These are phyloP conservation scores for Macrophya annulata DNA, from an alignment of 2,888 invertebrate genomes.

Conservation along the genomic window DNA sequence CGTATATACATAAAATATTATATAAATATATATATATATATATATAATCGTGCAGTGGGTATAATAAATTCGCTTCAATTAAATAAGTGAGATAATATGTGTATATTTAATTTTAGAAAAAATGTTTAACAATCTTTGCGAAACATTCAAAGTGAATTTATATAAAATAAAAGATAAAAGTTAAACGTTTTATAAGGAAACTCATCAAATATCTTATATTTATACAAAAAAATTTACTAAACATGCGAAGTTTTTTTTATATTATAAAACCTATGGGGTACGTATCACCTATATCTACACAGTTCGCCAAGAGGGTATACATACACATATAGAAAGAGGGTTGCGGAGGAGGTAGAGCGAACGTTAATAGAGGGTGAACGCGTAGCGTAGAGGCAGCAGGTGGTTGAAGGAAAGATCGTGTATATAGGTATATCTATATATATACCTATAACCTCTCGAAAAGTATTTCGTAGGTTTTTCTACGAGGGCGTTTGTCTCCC, in stretches of 20 bases:
- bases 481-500: background rate
- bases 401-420: slow-evolving; percentile 73
- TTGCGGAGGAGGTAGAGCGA: background rate
- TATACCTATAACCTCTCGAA: background rate
- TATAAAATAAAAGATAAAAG: too few relatives aligned
- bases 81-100: background rate
- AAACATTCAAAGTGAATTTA: too few relatives aligned
- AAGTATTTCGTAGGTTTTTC: slow-evolving; percentile 31
- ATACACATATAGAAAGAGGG: background rate
- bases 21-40: background rate
- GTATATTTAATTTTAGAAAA: too few relatives aligned
- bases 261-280: background rate
- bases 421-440: background rate
- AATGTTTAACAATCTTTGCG: too few relatives aligned
- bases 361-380: slow-evolving; percentile 33
- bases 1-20: background rate
- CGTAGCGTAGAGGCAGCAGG: slow-evolving; percentile 72
- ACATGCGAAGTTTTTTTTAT: background rate
- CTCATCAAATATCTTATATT: too few relatives aligned
- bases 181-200: too few relatives aligned
- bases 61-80: background rate
- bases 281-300: background rate
- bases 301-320: background rate
- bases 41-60: background rate
- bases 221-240: background rate